Conservation (phyloP, 2,888 invertebrate genomes). For the Limenitis arthemis region DNA sequence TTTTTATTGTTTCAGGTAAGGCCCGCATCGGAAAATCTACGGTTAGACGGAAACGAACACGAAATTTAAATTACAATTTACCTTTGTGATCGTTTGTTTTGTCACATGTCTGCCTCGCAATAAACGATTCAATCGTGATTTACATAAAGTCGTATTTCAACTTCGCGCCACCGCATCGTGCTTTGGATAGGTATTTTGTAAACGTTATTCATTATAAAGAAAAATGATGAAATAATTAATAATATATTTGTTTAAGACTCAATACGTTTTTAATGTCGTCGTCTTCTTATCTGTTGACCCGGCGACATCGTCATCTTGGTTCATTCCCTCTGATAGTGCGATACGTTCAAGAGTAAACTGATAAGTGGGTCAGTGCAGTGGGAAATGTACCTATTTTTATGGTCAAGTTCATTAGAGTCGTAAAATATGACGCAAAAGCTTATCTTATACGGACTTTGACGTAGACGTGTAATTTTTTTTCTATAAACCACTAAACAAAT, state of each 20-base stretch:
- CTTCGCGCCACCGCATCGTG: conserved; percentile 38
- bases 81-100: conserved; percentile 47
- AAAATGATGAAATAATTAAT: neutral
- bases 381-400: conserved; percentile 41
- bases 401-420: conserved; percentile 57
- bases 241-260: conserved; percentile 7
- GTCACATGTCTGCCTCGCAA: conserved; percentile 47
- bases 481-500: neutral
- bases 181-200: conserved; percentile 23
- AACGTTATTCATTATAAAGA: neutral
- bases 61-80: conserved; percentile 47
- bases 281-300: conserved; percentile 53
- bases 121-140: conserved; percentile 53
- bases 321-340: conserved; percentile 42
- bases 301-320: conserved; percentile 46
- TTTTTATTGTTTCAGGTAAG: conserved; percentile 65
- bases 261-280: conserved; percentile 58
- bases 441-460: conserved; percentile 6
- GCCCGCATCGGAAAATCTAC: conserved; percentile 15
- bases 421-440: conserved; percentile 12
- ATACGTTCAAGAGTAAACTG: conserved; percentile 54
- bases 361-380: conserved; percentile 61
- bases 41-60: conserved; percentile 34
- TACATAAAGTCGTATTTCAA: conserved; percentile 58
- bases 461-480: neutral